phyloP scores from a whole-genome alignment of 37 sponge, comb jelly and placozoan genomes.

The Theonella swinhoei region DNA sequence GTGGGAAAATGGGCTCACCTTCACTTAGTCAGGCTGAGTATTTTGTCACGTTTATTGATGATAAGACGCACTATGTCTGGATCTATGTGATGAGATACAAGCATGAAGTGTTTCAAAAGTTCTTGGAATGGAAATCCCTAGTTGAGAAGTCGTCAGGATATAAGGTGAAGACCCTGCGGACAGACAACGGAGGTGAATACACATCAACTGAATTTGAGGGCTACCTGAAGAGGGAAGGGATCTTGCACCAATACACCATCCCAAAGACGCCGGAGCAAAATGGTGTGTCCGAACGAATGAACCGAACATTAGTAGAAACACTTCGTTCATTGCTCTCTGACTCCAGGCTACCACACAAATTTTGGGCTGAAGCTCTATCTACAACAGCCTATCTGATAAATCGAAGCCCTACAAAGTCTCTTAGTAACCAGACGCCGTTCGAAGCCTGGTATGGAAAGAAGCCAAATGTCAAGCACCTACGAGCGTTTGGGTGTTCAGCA shows the following conservation, averaged over 20 bases:
- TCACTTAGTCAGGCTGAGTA: constrained; percentile 58
- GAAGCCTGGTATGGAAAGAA: not conserved
- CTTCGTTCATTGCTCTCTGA: constrained; percentile 69
- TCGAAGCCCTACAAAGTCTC: constrained; percentile 46
- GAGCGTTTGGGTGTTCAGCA: constrained; percentile 55
- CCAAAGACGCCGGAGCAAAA: constrained; percentile 60
- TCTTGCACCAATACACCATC: constrained; percentile 34
- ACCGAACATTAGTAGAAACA: constrained; percentile 64
- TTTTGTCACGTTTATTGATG: constrained; percentile 48
- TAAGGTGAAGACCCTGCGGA: constrained; percentile 43
- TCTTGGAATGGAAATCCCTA: constrained; percentile 43
- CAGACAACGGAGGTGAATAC: constrained; percentile 65
- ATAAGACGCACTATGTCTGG: constrained; percentile 57
- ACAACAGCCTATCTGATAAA: constrained; percentile 60
- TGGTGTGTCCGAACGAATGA: constrained; percentile 53
- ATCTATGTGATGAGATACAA: constrained; percentile 34
- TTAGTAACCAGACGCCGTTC: not conserved
- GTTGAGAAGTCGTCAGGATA: constrained; percentile 39
- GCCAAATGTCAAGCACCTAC: not conserved
- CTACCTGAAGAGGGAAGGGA: constrained; percentile 47
- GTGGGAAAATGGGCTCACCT: constrained; percentile 41
- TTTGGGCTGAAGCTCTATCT: constrained; percentile 45
- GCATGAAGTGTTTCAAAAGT: constrained; percentile 39
- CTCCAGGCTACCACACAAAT: constrained; percentile 27
- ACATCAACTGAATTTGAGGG: constrained; percentile 52